Evolutionary conservation across 2,113 vertebrate genomes (phyloP).

Genomic region (Noctilio leporinus): DNA sequence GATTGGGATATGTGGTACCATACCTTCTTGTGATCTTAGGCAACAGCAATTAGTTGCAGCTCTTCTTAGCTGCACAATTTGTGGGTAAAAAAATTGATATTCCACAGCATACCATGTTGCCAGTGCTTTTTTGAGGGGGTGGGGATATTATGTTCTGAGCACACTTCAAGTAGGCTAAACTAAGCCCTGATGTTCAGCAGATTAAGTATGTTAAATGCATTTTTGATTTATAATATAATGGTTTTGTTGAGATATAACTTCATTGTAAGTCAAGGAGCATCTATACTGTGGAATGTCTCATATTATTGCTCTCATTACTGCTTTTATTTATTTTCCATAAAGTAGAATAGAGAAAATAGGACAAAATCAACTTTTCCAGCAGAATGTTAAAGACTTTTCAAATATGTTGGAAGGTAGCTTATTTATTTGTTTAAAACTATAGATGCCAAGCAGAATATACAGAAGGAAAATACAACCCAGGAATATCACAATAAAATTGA

Average conservation of each 20-base stretch:
- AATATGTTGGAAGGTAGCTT: not conserved
- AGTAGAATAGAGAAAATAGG: not conserved
- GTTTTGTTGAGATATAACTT: not conserved
- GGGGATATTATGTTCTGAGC: not conserved
- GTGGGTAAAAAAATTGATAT: not conserved
- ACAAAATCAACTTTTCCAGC: not conserved
- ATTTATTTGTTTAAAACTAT: not conserved
- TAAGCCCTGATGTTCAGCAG: not conserved
- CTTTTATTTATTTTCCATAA: not conserved
- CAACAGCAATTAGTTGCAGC: not conserved
- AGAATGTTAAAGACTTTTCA: not conserved
- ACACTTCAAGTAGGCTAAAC: not conserved
- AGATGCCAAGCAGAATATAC: not conserved
- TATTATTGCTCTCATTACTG: not conserved
- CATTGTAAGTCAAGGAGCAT: not conserved
- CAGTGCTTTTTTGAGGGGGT: not conserved
- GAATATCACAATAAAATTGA: not conserved
- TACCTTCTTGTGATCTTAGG: not conserved
- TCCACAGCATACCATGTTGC: not conserved
- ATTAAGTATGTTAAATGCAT: not conserved
- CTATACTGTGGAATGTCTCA: not conserved
- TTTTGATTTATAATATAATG: not conserved
- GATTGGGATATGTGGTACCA: not conserved
- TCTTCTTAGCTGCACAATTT: not conserved
- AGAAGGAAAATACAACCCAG: not conserved